phyloP scores from a whole-genome alignment of 2,113 vertebrate species.

The Halcyon malimbica region DNA sequence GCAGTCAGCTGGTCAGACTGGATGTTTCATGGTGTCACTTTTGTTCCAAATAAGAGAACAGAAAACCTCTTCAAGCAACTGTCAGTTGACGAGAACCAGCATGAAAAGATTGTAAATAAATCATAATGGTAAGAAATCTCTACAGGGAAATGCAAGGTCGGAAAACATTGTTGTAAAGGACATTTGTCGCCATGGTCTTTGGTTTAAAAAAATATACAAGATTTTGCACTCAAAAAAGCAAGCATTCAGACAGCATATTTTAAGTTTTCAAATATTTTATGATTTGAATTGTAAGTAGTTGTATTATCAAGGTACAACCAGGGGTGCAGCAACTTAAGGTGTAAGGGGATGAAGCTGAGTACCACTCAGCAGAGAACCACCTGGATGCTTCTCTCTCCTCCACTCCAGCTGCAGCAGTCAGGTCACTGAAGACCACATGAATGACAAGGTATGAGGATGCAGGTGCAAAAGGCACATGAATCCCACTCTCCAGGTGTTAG shows the following conservation, averaged over 20 bases:
- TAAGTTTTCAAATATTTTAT: neutral
- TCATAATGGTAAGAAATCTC: neutral
- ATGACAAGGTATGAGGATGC: neutral
- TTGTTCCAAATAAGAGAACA: neutral
- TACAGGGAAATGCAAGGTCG: neutral
- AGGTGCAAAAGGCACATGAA: neutral
- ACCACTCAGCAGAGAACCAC: neutral
- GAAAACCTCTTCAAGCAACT: neutral
- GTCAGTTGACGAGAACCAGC: neutral
- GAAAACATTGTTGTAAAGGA: neutral
- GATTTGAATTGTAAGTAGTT: neutral
- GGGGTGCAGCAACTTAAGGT: neutral
- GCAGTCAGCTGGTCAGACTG: neutral
- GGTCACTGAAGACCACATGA: neutral
- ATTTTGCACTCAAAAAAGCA: neutral
- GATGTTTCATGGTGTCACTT: neutral
- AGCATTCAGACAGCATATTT: neutral
- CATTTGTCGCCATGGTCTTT: neutral
- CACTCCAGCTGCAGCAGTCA: neutral
- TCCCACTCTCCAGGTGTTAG: neutral
- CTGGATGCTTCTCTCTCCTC: neutral
- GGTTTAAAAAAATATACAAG: neutral
- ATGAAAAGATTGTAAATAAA: neutral
- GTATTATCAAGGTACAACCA: neutral
- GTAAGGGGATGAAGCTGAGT: neutral